A percentile compares a stretch with the other conserved stretches of the same genome.
These are phyloP conservation scores for Atherinomorus stipes DNA, from an alignment of 2,113 vertebrate genomes.

Conservation along the genomic window DNA sequence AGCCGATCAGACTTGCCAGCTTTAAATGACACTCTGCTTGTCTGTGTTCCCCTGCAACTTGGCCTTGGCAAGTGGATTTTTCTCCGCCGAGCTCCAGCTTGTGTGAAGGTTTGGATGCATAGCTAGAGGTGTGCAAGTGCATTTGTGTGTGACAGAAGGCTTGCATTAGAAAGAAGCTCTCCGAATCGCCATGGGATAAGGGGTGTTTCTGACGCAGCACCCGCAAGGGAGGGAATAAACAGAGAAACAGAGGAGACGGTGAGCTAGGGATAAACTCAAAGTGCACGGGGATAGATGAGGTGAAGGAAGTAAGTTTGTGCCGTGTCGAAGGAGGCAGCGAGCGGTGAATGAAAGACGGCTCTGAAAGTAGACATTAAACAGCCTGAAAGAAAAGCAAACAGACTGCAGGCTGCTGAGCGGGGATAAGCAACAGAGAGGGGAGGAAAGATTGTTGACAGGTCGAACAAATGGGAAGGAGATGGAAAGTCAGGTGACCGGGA, in stretches of 20 bases:
- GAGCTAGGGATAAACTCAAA: slow-evolving; percentile 16
- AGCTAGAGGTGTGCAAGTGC: slow-evolving; percentile 36
- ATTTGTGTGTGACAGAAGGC: slow-evolving; percentile 54
- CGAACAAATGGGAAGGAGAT: slow-evolving; percentile 11
- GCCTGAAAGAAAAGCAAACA: slow-evolving; percentile 10
- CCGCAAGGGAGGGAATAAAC: slow-evolving; percentile 51
- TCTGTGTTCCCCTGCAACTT: neutral
- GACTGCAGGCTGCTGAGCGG: neutral
- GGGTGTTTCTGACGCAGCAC: slow-evolving; percentile 47
- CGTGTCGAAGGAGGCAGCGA: neutral
- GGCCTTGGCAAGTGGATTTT: slow-evolving; percentile 1
- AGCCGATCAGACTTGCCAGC: slow-evolving; percentile 3
- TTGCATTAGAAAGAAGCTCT: slow-evolving; percentile 53
- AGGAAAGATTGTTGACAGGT: slow-evolving; percentile 30
- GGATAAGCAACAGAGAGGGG: neutral
- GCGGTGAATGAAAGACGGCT: slow-evolving; percentile 34
- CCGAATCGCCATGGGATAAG: slow-evolving; percentile 37
- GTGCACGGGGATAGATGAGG: neutral
- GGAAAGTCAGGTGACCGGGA: slow-evolving; percentile 5
- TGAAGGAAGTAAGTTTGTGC: slow-evolving; percentile 11
- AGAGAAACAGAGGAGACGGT: slow-evolving; percentile 42
- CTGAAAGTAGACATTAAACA: slow-evolving; percentile 21
- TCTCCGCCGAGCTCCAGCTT: neutral
- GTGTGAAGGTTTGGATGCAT: slow-evolving; percentile 36
- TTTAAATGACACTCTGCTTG: neutral